These are phyloP conservation scores for Sarcophaga caerulescens DNA, from an alignment of 2,888 invertebrate genomes.

Conservation along the genomic window DNA sequence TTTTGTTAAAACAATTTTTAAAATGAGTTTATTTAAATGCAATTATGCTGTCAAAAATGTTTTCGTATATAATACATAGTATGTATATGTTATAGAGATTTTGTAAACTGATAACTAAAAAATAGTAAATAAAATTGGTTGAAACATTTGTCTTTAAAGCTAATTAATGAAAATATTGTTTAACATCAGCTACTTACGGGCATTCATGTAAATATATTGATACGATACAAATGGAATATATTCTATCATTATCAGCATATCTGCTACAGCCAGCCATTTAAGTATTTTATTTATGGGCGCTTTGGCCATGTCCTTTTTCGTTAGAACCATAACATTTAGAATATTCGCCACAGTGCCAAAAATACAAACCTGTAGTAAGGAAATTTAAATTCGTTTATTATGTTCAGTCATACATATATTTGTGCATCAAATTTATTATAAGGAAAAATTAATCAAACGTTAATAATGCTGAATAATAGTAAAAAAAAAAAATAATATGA, in stretches of 20 bases:
- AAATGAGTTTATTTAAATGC: not conserved
- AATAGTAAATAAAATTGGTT: too few species aligned
- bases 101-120: too few species aligned
- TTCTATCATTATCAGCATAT: conserved; percentile 94
- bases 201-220: conserved; percentile 84
- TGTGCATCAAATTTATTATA: too few species aligned
- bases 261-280: conserved; percentile 91
- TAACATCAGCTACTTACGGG: conserved; percentile 80
- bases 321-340: conserved; percentile 92
- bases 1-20: not conserved
- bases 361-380: conserved; percentile 86
- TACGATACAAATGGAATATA: conserved; percentile 89
- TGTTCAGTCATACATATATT: too few species aligned
- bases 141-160: too few species aligned
- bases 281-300: conserved; percentile 94
- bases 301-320: conserved; percentile 89
- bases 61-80: not conserved
- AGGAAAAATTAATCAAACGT: too few species aligned
- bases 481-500: too few species aligned
- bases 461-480: too few species aligned
- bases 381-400: not conserved
- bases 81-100: too few species aligned
- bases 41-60: not conserved
- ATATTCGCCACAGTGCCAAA: conserved; percentile 94
- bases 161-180: not conserved